phyloP scores from a whole-genome alignment of 1,140 invertebrate species.

The Belonocnema kinseyi region DNA sequence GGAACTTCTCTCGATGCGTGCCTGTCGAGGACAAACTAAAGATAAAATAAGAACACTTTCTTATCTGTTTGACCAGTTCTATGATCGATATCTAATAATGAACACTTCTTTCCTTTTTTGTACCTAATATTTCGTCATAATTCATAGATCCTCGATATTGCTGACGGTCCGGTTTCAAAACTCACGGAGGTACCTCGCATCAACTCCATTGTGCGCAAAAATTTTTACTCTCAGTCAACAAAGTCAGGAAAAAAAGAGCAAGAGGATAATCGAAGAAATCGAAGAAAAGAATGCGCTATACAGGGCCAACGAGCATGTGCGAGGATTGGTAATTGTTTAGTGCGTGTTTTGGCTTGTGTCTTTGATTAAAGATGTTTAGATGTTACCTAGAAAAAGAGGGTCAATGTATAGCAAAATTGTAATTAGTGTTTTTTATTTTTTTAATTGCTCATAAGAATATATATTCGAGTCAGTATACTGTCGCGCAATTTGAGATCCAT shows the following conservation, averaged over 20 bases:
- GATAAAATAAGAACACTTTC: background rate
- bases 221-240: slow-evolving; percentile 34
- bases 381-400: too few relatives aligned
- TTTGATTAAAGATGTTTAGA: slow-evolving; percentile 65
- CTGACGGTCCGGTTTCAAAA: slow-evolving; percentile 41
- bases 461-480: too few relatives aligned
- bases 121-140: slow-evolving; percentile 33
- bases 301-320: slow-evolving; percentile 67
- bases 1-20: too few relatives aligned
- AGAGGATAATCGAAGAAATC: slow-evolving; percentile 69
- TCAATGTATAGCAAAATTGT: too few relatives aligned
- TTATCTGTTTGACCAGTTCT: background rate
- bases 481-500: too few relatives aligned
- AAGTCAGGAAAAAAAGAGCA: slow-evolving; percentile 61
- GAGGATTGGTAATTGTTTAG: slow-evolving; percentile 68
- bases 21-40: slow-evolving; percentile 11
- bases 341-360: slow-evolving; percentile 70
- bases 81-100: background rate
- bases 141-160: slow-evolving; percentile 40
- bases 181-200: slow-evolving; percentile 55
- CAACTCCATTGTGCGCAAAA: slow-evolving; percentile 29
- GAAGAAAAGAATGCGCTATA: slow-evolving; percentile 67
- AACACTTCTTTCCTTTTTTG: slow-evolving; percentile 8
- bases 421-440: too few relatives aligned
- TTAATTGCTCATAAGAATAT: too few relatives aligned